Evolutionary conservation across 1,140 invertebrate genomes (phyloP), one percentile per base, ranked within the genome.

Genomic region (Glomeris maerens): DNA sequence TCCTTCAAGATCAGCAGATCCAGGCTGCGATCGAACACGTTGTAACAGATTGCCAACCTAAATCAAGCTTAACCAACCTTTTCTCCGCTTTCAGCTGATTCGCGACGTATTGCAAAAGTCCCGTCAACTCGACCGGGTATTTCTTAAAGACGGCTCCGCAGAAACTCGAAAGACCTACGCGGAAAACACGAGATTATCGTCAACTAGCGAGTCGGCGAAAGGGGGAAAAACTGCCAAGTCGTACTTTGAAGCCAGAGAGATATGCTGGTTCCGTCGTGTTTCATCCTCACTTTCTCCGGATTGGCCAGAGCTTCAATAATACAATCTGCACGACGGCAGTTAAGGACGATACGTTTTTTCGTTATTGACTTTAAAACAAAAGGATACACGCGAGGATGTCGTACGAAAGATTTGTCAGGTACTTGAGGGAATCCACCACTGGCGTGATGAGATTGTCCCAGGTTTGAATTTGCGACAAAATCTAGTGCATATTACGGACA

Each of bases 381-480:
- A 68, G 67, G 67, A 67, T 67, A 74, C 71, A 98, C 10, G 89
- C 84, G 52, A 99, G 73, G 47, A 98, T 84, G 68, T 99, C 96
- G 62, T 96, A 95, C 0, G 93, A 95, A 38, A 99, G 72, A 49
- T 81, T 83, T 23, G 92, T 97, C 57, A 98, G 72, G 69, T 92
- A 98, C 70, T 97, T 97, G 29, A 99, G 74, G 0, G 93, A 92
- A 66, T 99, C 96, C 27, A 98, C 94, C 10, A 99, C 93, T 13
- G 94, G 94, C 26, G 80, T 67, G 52, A 81, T 98, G 40, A 98
- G 76, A 70, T 98, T 99, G 69, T 98, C 93, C 71, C 94, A 98
- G 17, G 89, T 78, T 72, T 98, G 93, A 56, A 98, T 94, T 75
- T 98, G 89, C 50, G 81, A 70, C 25, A 91, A 65, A 27, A 91